These are phyloP conservation scores for Oscheius sp. DNA, from an alignment of 2,888 invertebrate genomes.

Conservation along the genomic window DNA sequence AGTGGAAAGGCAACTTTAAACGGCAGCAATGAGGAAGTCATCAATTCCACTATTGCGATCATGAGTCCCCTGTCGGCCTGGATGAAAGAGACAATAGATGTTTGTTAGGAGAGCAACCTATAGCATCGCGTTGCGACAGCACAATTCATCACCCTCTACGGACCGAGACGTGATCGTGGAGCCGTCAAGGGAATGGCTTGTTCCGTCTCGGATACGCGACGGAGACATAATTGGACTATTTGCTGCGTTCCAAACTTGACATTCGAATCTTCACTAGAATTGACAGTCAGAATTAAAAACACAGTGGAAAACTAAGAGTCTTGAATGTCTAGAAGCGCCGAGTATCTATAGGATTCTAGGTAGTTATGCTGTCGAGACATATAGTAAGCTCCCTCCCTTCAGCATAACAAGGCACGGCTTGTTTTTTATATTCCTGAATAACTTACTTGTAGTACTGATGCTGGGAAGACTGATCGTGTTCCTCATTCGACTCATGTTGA, in stretches of 20 bases:
- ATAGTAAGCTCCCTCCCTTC: background rate
- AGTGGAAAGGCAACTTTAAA: too few relatives aligned
- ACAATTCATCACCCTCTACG: slow-evolving; percentile 33
- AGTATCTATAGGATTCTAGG: too few relatives aligned
- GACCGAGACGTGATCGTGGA: slow-evolving; percentile 18
- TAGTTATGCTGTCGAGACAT: too few relatives aligned
- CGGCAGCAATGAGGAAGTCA: background rate
- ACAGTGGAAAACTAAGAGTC: background rate
- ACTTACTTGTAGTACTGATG: slow-evolving; percentile 6
- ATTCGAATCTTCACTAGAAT: slow-evolving; percentile 2
- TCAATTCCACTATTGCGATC: background rate
- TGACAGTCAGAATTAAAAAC: background rate
- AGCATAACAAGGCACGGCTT: background rate
- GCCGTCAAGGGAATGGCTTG: slow-evolving; percentile 35
- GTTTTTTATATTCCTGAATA: background rate
- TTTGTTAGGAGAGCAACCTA: slow-evolving; percentile 18
- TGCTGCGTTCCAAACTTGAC: background rate
- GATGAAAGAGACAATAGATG: slow-evolving; percentile 30
- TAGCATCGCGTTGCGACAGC: slow-evolving; percentile 28
- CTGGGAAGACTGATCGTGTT: slow-evolving; percentile 1
- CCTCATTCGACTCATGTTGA: too few relatives aligned
- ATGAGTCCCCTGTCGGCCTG: slow-evolving; percentile 23
- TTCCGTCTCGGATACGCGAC: slow-evolving; percentile 22
- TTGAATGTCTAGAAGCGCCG: too few relatives aligned
- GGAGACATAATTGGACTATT: slow-evolving; percentile 31